Evolutionary conservation across 2,113 vertebrate species (phyloP).

Genomic region (Peromyscus polionotus): DNA sequence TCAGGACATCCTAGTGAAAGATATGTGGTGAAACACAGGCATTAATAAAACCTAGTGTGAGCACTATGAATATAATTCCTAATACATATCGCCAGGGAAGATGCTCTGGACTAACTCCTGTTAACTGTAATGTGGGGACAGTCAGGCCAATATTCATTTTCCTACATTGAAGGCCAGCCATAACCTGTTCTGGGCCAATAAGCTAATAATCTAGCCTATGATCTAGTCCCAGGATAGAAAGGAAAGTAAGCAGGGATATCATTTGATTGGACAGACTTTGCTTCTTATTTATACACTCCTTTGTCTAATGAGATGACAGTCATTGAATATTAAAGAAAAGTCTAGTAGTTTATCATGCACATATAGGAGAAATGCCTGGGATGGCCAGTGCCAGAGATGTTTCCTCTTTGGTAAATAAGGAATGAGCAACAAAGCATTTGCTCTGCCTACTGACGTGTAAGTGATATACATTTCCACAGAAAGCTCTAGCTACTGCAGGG

Average conservation of each 20-base stretch:
- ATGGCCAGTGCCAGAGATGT: constrained; percentile 36
- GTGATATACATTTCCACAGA: constrained; percentile 61
- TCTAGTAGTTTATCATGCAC: constrained; percentile 53
- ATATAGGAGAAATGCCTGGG: constrained; percentile 58
- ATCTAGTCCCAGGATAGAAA: background rate
- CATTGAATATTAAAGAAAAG: background rate
- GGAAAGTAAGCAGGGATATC: background rate
- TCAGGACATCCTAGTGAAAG: background rate
- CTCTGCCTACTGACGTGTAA: constrained; percentile 66
- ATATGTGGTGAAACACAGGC: background rate
- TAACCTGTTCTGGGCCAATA: background rate
- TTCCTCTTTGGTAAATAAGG: constrained; percentile 57
- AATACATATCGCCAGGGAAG: background rate
- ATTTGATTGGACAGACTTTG: background rate
- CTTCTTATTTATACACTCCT: background rate
- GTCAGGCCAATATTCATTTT: background rate
- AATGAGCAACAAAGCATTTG: constrained; percentile 82
- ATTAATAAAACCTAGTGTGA: background rate
- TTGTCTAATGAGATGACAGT: background rate
- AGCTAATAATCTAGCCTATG: background rate
- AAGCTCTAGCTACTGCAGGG: constrained; percentile 66
- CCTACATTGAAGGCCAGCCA: accelerated
- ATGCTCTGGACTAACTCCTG: background rate
- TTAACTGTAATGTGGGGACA: background rate
- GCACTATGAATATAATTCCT: background rate